A percentile compares a stretch with the other conserved stretches of the same genome.
These are phyloP conservation scores for Nephrotoma guestfalica DNA, from an alignment of 2,888 invertebrate genomes.

Conservation along the genomic window DNA sequence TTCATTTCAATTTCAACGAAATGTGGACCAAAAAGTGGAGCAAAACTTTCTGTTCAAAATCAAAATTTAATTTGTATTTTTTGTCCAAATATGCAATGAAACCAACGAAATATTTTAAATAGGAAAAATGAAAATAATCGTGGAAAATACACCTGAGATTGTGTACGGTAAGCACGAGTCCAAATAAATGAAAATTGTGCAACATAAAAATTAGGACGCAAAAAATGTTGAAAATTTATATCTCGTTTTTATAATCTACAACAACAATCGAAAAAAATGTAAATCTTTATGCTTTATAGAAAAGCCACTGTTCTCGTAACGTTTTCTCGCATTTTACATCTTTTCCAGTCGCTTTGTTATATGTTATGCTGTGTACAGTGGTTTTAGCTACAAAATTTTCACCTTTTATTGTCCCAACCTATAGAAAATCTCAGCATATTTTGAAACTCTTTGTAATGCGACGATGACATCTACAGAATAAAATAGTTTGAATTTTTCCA, in stretches of 20 bases:
- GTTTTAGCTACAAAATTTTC: background rate
- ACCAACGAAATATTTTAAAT: background rate
- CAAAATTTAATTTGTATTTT: background rate
- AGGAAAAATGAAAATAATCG: background rate
- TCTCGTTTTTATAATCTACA: background rate
- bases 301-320: background rate
- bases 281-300: background rate
- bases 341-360: background rate
- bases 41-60: background rate
- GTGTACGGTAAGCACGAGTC: background rate
- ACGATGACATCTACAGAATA: background rate
- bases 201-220: background rate
- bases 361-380: background rate
- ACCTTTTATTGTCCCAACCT: background rate
- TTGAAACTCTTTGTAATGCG: background rate
- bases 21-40: background rate
- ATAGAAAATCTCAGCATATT: background rate
- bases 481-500: background rate
- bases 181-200: background rate
- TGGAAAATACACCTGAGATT: background rate
- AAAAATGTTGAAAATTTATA: background rate
- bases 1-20: background rate
- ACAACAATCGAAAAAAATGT: background rate
- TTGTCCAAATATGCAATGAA: background rate
- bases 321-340: background rate